Conservation (phyloP, 2,797 vertebrate species). For the Sebastes glaucus region DNA sequence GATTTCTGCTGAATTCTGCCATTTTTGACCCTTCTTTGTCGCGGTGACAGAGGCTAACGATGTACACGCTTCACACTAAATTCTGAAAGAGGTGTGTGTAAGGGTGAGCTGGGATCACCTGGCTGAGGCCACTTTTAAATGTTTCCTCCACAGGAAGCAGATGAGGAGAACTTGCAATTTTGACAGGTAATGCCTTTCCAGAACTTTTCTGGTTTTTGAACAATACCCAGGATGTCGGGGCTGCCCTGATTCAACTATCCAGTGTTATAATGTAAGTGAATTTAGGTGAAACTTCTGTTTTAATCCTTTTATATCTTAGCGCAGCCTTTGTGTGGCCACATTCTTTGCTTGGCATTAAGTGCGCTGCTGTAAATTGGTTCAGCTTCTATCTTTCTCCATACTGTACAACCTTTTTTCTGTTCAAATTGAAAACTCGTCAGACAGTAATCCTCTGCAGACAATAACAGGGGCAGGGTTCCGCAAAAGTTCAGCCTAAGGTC, state of each 20-base stretch:
- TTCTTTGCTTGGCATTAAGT: constrained; percentile 31
- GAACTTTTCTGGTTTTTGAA: constrained; percentile 9
- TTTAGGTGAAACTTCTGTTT: constrained; percentile 38
- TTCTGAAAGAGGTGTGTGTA: background rate
- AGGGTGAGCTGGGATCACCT: background rate
- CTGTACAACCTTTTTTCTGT: constrained; percentile 40
- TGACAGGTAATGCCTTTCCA: background rate
- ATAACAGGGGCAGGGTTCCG: constrained; percentile 14
- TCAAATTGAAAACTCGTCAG: constrained; percentile 57
- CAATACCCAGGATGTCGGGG: background rate
- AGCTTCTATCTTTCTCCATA: constrained; percentile 37
- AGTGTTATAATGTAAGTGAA: constrained; percentile 6
- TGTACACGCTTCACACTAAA: background rate
- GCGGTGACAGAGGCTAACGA: background rate
- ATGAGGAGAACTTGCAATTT: background rate
- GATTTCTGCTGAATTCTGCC: background rate
- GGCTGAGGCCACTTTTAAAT: background rate
- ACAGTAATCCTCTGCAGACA: constrained; percentile 50
- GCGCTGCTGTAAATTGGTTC: constrained; percentile 48
- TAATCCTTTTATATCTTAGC: constrained; percentile 44
- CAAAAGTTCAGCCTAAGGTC: constrained; percentile 26
- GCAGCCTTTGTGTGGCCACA: constrained; percentile 31
- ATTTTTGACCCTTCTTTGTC: background rate
- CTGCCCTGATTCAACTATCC: constrained; percentile 6
- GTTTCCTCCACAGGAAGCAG: background rate